A percentile compares a stretch with the other conserved stretches of the same genome.
Conservation (phyloP, 2,888 invertebrate genomes). For the Anthrax anthrax region DNA sequence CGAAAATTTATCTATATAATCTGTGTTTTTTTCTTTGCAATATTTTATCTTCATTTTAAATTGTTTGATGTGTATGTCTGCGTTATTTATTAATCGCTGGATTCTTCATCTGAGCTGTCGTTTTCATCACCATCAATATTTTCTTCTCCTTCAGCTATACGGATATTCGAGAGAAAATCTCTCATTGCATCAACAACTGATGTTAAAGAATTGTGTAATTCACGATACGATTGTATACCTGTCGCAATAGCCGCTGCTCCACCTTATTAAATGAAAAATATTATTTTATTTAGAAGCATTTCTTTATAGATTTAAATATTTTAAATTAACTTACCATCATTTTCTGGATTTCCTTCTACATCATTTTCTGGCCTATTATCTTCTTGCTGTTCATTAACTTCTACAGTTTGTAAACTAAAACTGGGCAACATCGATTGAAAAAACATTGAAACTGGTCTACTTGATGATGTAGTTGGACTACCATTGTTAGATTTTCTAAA, state of each 20-base stretch:
- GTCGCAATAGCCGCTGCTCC: not conserved
- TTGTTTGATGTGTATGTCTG: too few relatives aligned
- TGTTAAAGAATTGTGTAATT: slow-evolving; percentile 46
- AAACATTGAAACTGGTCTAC: slow-evolving; percentile 41
- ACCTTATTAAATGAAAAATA: too few relatives aligned
- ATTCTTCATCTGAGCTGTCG: slow-evolving; percentile 4
- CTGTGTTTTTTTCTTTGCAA: too few relatives aligned
- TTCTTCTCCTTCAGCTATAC: slow-evolving; percentile 42
- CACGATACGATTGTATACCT: slow-evolving; percentile 24
- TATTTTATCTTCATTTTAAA: too few relatives aligned
- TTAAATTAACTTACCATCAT: slow-evolving; percentile 17
- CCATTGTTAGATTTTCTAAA: slow-evolving; percentile 27
- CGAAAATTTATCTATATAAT: too few relatives aligned
- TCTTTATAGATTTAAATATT: too few relatives aligned
- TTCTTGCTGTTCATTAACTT: slow-evolving; percentile 12
- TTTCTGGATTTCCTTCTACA: slow-evolving; percentile 11
- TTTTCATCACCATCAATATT: slow-evolving; percentile 21
- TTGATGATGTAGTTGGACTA: slow-evolving; percentile 21
- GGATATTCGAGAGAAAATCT: slow-evolving; percentile 51
- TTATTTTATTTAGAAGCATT: too few relatives aligned
- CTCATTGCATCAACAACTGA: slow-evolving; percentile 58
- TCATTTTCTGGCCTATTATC: slow-evolving; percentile 8
- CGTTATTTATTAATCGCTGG: slow-evolving; percentile 1
- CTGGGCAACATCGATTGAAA: slow-evolving; percentile 59
- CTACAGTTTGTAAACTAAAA: slow-evolving; percentile 35